phyloP scores from a whole-genome alignment of 2,888 invertebrate genomes.

The Heterodera filipjevi region DNA sequence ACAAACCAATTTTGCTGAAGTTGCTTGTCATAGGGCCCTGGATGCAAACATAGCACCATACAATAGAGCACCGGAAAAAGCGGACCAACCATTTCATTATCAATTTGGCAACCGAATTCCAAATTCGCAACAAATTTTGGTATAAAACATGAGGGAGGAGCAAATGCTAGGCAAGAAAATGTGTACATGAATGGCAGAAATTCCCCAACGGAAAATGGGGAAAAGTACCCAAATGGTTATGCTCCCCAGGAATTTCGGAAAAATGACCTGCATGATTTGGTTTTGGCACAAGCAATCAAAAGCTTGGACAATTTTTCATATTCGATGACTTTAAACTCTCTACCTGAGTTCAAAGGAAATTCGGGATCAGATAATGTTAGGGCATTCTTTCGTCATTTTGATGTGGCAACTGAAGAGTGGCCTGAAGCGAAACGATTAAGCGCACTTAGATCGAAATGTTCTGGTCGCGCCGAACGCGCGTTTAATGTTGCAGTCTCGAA shows the following conservation, averaged over 20 bases:
- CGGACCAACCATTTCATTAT: too few relatives aligned
- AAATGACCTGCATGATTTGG: neutral
- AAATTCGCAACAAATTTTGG: too few relatives aligned
- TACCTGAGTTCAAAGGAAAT: conserved; percentile 4
- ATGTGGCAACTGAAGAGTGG: neutral
- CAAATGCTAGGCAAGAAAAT: too few relatives aligned
- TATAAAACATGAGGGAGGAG: too few relatives aligned
- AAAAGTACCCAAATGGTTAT: neutral
- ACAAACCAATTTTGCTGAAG: too few relatives aligned
- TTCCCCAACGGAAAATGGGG: neutral
- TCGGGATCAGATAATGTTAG: neutral
- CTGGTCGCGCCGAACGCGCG: neutral
- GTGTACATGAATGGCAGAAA: neutral
- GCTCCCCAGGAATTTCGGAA: neutral
- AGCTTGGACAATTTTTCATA: conserved; percentile 13
- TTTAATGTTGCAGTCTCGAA: neutral
- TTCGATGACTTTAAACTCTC: neutral
- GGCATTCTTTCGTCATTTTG: neutral
- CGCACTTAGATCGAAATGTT: neutral
- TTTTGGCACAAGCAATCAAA: neutral
- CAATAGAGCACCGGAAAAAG: too few relatives aligned
- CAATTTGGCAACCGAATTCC: too few relatives aligned
- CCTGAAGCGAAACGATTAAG: neutral
- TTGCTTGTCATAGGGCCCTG: too few relatives aligned
- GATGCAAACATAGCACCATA: too few relatives aligned